Percentiles rank a stretch among this genome's conserved stretches.
phyloP scores from a whole-genome alignment of 2,888 invertebrate genomes.

The Eledona agricola region DNA sequence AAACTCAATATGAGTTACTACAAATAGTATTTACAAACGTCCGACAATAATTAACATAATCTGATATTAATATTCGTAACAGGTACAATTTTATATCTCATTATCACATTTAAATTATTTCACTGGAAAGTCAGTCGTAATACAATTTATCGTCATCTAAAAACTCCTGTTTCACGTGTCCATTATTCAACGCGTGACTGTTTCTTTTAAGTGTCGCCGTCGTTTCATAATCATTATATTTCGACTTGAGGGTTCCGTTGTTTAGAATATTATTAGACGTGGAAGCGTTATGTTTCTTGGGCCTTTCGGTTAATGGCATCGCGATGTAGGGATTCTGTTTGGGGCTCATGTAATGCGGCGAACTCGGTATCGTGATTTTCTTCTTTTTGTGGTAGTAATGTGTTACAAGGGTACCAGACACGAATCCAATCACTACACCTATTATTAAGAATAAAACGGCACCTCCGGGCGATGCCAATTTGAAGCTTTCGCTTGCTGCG shows the following conservation, averaged over 20 bases:
- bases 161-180: conserved; percentile 56
- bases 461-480: conserved; percentile 43
- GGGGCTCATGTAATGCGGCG: conserved; percentile 82
- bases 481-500: conserved; percentile 6
- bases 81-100: conserved; percentile 18
- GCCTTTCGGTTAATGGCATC: conserved; percentile 81
- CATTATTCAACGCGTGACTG: conserved; percentile 75
- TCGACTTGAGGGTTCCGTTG: conserved; percentile 64
- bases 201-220: conserved; percentile 66
- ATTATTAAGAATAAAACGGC: conserved; percentile 47
- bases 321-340: conserved; percentile 87
- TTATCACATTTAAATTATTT: conserved; percentile 26
- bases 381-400: conserved; percentile 58
- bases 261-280: conserved; percentile 59
- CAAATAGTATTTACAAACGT: conserved; percentile 14
- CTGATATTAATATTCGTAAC: conserved; percentile 12
- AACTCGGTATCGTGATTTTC: conserved; percentile 73
- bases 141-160: conserved; percentile 50
- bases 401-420: conserved; percentile 50
- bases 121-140: conserved; percentile 44
- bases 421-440: conserved; percentile 51
- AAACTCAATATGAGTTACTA: conserved; percentile 32
- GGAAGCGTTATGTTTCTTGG: conserved; percentile 59
- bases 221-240: conserved; percentile 76
- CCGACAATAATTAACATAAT: no score